Percentiles rank a stretch among this genome's conserved stretches.
These are phyloP conservation scores for Archegozetes longisetosus DNA, from an alignment of 1,140 invertebrate genomes.

Conservation along the genomic window DNA sequence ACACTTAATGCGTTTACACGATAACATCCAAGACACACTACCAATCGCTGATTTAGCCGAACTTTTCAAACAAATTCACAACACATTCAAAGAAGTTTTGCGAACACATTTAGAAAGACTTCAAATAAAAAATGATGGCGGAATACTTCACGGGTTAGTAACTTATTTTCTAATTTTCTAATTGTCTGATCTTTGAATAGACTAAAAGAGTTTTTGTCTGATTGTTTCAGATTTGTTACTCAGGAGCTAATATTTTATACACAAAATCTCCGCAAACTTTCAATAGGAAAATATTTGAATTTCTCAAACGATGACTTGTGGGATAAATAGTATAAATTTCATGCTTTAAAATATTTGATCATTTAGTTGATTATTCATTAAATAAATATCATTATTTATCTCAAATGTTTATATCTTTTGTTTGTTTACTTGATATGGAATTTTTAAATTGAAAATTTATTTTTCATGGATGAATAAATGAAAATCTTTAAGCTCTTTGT, in stretches of 20 bases:
- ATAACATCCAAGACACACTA: slow-evolving; percentile 64
- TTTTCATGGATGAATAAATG: too few species aligned
- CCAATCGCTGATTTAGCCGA: slow-evolving; percentile 50
- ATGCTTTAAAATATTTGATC: too few species aligned
- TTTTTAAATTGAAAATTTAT: too few species aligned
- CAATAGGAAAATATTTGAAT: slow-evolving; percentile 16
- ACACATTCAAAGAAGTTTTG: slow-evolving; percentile 68
- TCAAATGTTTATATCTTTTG: too few species aligned
- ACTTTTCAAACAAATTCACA: slow-evolving; percentile 68
- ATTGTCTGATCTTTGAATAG: slow-evolving; percentile 9
- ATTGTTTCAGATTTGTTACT: slow-evolving; percentile 54
- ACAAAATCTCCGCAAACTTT: slow-evolving; percentile 53
- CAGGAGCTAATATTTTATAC: slow-evolving; percentile 90
- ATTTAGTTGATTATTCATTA: too few species aligned
- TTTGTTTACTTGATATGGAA: too few species aligned
- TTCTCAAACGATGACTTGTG: slow-evolving; percentile 21
- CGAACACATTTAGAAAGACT: slow-evolving; percentile 63
- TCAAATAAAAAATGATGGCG: slow-evolving; percentile 83
- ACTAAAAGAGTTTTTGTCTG: slow-evolving; percentile 16
- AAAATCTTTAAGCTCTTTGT: too few species aligned
- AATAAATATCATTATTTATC: too few species aligned
- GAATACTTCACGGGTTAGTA: slow-evolving; percentile 73
- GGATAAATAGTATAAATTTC: too few species aligned
- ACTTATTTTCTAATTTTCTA: slow-evolving; percentile 1
- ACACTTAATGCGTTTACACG: slow-evolving; percentile 78